phyloP scores from a whole-genome alignment of 2,888 invertebrate genomes.

The Aphodius granarius region DNA sequence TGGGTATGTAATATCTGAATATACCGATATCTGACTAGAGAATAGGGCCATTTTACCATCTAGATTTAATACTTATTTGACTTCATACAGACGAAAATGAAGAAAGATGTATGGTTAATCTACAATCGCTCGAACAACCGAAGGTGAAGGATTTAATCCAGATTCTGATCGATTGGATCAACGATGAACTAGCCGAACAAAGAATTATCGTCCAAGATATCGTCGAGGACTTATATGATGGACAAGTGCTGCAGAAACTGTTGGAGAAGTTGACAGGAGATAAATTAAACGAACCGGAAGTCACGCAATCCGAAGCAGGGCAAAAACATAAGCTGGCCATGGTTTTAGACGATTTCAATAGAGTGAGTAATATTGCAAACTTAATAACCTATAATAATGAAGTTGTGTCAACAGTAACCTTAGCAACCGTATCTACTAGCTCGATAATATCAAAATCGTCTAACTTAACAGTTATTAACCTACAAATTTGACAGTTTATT shows the following conservation, averaged over 20 bases:
- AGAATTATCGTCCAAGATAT: conserved; percentile 96
- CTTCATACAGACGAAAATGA: conserved; percentile 86
- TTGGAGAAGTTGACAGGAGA: conserved; percentile 84
- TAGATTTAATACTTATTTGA: neutral
- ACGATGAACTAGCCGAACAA: conserved; percentile 94
- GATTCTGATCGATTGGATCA: conserved; percentile 96
- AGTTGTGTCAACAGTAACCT: no score
- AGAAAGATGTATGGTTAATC: conserved; percentile 94
- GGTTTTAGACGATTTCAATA: conserved; percentile 86
- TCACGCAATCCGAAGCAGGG: conserved; percentile 96
- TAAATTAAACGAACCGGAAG: conserved; percentile 95
- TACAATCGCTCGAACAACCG: conserved; percentile 82
- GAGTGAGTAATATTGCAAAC: conserved; percentile 61
- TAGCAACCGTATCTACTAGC: no score
- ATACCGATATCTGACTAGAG: neutral
- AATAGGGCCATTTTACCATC: neutral
- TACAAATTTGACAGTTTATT: no score
- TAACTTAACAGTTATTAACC: no score
- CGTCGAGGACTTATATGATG: conserved; percentile 97
- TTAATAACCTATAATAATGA: no score
- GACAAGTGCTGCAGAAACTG: conserved; percentile 78
- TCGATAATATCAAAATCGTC: no score
- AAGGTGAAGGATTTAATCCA: conserved; percentile 82
- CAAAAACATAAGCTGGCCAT: conserved; percentile 93
- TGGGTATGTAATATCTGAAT: conserved; percentile 63